Percentiles rank a stretch among this genome's conserved stretches.
These are phyloP conservation scores for Rhopalosiphum maidis DNA, from an alignment of 1,140 invertebrate species.

Conservation along the genomic window DNA sequence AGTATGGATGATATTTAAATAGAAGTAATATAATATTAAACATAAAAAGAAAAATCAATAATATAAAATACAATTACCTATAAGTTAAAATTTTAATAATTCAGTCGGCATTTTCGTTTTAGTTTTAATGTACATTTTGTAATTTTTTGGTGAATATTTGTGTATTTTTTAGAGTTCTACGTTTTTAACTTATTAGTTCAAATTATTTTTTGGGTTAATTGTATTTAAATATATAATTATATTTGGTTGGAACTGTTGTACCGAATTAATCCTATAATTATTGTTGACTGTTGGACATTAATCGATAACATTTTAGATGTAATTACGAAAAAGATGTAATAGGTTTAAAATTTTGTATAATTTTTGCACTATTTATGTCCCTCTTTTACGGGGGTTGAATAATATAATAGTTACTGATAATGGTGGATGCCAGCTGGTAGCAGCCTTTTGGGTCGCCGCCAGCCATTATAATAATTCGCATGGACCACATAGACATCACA, in stretches of 20 bases:
- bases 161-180: neutral
- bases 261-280: neutral
- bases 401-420: neutral
- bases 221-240: neutral
- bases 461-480: slow-evolving; percentile 49
- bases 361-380: neutral
- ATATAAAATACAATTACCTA: no score
- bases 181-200: neutral
- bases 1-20: neutral
- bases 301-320: neutral
- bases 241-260: neutral
- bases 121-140: neutral
- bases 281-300: neutral
- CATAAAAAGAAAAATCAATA: no score
- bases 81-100: no score
- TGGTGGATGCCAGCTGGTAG: slow-evolving; percentile 15
- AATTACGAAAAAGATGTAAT: neutral
- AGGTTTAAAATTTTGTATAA: neutral
- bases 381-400: slow-evolving; percentile 11
- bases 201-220: neutral
- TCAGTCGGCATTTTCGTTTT: neutral
- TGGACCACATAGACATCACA: slow-evolving; percentile 1
- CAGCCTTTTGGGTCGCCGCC: neutral
- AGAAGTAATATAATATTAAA: no score
- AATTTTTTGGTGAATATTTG: neutral